Percentiles rank a stretch among this genome's conserved stretches.
These are phyloP conservation scores for Hylomyscus alleni DNA, from an alignment of 2,797 vertebrate species.

Conservation along the genomic window DNA sequence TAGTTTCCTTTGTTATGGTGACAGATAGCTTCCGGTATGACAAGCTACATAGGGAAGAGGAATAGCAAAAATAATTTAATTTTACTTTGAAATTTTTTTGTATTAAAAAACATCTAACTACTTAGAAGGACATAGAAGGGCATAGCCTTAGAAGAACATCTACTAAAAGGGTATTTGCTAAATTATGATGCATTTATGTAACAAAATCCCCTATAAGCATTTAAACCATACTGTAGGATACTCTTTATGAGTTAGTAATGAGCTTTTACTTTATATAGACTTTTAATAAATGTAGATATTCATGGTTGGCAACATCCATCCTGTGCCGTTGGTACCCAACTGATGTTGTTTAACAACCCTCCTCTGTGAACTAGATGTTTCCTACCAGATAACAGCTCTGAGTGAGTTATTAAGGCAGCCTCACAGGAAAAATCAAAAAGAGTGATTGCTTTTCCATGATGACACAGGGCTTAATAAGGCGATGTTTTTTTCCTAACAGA, in stretches of 20 bases:
- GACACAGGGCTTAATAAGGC: slow-evolving; percentile 78
- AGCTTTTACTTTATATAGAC: slow-evolving; percentile 68
- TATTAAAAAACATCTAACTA: neutral
- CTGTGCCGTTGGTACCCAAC: slow-evolving; percentile 58
- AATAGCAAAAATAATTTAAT: slow-evolving; percentile 68
- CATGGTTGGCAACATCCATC: slow-evolving; percentile 67
- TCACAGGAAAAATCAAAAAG: slow-evolving; percentile 82
- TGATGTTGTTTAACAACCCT: slow-evolving; percentile 76
- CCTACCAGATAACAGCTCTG: slow-evolving; percentile 77
- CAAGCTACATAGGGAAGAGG: slow-evolving; percentile 59
- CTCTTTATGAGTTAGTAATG: neutral
- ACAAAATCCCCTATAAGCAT: neutral
- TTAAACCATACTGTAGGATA: neutral
- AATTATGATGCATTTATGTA: neutral
- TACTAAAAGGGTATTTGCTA: neutral
- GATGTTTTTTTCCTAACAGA: slow-evolving; percentile 71
- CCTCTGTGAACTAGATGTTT: slow-evolving; percentile 78
- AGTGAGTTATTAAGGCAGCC: slow-evolving; percentile 83
- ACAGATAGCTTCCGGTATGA: slow-evolving; percentile 62
- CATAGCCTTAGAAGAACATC: too few relatives aligned
- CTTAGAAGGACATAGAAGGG: neutral
- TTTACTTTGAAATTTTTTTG: slow-evolving; percentile 48
- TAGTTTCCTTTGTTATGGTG: slow-evolving; percentile 74
- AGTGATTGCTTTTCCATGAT: slow-evolving; percentile 80
- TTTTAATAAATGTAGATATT: slow-evolving; percentile 71